Percentiles rank a stretch among this genome's conserved stretches.
These are phyloP conservation scores for Enteromius paludinosus DNA, from an alignment of 2,797 vertebrate genomes.

Conservation along the genomic window DNA sequence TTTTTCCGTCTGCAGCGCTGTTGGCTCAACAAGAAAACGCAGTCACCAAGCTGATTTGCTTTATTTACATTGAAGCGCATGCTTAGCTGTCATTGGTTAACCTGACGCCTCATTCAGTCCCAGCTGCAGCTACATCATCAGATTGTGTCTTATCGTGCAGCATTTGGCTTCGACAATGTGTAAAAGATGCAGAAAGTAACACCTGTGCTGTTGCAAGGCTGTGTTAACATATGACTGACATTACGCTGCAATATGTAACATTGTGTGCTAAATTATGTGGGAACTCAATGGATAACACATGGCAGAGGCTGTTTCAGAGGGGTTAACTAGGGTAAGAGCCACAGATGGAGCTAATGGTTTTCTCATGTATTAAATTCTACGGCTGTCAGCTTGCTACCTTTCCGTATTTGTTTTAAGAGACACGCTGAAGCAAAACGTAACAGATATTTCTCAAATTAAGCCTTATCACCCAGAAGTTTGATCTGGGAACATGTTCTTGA, in stretches of 20 bases:
- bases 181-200: constrained; percentile 34
- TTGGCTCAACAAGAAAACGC: constrained; percentile 28
- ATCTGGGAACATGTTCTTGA: constrained; percentile 73
- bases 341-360: constrained; percentile 64
- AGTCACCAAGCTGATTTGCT: constrained; percentile 46
- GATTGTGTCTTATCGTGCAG: background rate
- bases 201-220: constrained; percentile 34
- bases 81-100: constrained; percentile 32
- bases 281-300: constrained; percentile 48
- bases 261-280: constrained; percentile 47
- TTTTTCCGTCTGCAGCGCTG: constrained; percentile 34
- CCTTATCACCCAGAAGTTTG: constrained; percentile 66
- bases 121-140: constrained; percentile 4
- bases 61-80: constrained; percentile 48
- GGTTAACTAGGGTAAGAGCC: constrained; percentile 71
- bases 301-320: constrained; percentile 47
- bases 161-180: constrained; percentile 16
- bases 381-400: constrained; percentile 68
- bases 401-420: constrained; percentile 73
- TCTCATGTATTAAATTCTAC: constrained; percentile 57
- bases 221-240: constrained; percentile 48
- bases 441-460: constrained; percentile 42
- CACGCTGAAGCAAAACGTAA: constrained; percentile 70
- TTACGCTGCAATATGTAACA: constrained; percentile 45
- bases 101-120: constrained; percentile 41